These are phyloP conservation scores for Scelioninae gen. 2 DNA, from an alignment of 2,888 invertebrate species.

Conservation along the genomic window DNA sequence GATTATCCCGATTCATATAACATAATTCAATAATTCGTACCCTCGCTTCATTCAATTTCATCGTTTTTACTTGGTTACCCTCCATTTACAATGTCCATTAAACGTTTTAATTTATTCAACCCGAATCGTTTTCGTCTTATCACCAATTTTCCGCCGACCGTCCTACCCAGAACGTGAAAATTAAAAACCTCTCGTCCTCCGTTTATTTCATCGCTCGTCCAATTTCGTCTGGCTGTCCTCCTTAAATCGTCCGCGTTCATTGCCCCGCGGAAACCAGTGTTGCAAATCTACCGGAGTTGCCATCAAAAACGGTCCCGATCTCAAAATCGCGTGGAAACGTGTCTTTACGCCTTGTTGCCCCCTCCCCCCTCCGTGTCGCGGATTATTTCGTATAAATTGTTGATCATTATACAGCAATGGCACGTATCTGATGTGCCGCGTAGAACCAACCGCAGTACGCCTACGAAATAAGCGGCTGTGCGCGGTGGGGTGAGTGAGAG, in stretches of 20 bases:
- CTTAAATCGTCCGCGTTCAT: no score
- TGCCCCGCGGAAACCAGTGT: neutral
- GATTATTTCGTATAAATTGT: conserved; percentile 45
- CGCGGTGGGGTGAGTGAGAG: conserved; percentile 57
- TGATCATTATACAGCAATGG: conserved; percentile 50
- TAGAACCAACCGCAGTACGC: conserved; percentile 56
- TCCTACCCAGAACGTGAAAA: no score
- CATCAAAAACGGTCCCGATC: conserved; percentile 18
- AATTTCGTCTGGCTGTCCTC: no score
- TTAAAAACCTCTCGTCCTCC: no score
- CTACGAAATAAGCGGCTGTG: conserved; percentile 58
- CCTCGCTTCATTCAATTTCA: neutral
- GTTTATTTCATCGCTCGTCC: no score
- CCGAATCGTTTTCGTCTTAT: no score
- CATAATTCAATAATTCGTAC: neutral
- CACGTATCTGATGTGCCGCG: conserved; percentile 54
- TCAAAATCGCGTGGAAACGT: conserved; percentile 20
- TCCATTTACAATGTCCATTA: neutral
- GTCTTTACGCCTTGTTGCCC: conserved; percentile 29
- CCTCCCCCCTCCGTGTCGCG: no score
- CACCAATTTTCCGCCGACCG: no score
- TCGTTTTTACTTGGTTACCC: neutral
- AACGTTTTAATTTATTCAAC: no score
- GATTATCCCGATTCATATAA: neutral
- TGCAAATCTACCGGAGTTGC: neutral